Evolutionary conservation across 2,797 vertebrate genomes (phyloP).

Genomic region (Cyclopterus lumpus): DNA sequence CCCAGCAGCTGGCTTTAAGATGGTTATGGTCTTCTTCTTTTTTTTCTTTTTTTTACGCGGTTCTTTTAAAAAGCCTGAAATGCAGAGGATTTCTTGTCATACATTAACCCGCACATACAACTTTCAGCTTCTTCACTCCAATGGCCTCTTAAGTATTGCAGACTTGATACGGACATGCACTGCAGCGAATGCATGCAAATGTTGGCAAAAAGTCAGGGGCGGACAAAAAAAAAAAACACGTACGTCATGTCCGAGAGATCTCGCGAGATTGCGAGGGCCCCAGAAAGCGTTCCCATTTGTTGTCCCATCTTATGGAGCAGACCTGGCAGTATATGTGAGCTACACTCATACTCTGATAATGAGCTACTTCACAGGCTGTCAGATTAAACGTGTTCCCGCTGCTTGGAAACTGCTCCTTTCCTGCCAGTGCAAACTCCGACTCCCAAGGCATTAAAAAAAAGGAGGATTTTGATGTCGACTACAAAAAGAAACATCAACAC

Average conservation of each 20-base stretch:
- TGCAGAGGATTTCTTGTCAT: neutral
- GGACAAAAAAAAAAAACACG: too few relatives aligned
- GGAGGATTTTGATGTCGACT: neutral
- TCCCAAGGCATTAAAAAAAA: conserved; percentile 11
- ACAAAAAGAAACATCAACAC: neutral
- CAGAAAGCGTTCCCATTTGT: too few relatives aligned
- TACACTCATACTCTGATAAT: neutral
- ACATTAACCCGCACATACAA: neutral
- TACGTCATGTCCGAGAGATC: too few relatives aligned
- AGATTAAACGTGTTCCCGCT: conserved; percentile 8
- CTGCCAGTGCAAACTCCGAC: neutral
- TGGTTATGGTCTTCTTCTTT: neutral
- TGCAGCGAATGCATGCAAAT: neutral
- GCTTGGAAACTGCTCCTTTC: conserved; percentile 3
- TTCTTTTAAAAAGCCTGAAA: neutral
- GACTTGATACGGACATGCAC: neutral
- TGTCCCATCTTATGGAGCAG: too few relatives aligned
- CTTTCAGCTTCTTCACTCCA: neutral
- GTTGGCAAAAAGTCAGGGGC: neutral
- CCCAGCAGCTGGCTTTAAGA: neutral
- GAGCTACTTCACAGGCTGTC: conserved; percentile 3
- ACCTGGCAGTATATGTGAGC: too few relatives aligned
- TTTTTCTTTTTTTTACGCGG: neutral
- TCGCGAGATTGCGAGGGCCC: too few relatives aligned
- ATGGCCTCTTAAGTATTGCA: neutral